phyloP scores from a whole-genome alignment of 2,113 vertebrate species.

The Smithornis capensis region DNA sequence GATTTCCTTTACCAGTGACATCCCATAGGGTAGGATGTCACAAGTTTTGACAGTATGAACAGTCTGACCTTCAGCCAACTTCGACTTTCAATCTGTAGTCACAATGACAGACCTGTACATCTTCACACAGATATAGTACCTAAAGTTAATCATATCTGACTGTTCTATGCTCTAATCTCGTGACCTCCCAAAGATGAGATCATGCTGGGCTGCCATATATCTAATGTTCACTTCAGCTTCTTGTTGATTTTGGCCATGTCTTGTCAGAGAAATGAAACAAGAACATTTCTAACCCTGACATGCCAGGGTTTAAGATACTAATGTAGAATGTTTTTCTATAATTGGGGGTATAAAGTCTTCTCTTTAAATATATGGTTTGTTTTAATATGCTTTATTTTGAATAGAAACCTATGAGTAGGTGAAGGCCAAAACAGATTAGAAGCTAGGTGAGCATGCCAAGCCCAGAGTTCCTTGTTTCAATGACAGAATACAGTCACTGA shows the following conservation, averaged over 20 bases:
- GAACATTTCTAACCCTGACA: background rate
- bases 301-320: background rate
- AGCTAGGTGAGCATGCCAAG: background rate
- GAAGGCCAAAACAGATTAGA: background rate
- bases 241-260: conserved; percentile 4
- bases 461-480: background rate
- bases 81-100: background rate
- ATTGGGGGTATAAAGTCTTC: background rate
- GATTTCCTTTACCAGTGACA: background rate
- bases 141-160: background rate
- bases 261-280: conserved; percentile 4
- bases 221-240: background rate
- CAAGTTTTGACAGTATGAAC: background rate
- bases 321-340: background rate
- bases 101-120: background rate
- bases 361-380: background rate
- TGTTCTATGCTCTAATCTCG: background rate
- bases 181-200: conserved; percentile 17
- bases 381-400: background rate
- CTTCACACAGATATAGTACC: background rate
- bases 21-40: background rate
- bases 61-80: background rate
- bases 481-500: background rate
- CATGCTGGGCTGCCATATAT: background rate
- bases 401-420: background rate